Base-by-base conservation (phyloP, 2,113 vertebrate genomes). In the Carassius auratus region DNA sequence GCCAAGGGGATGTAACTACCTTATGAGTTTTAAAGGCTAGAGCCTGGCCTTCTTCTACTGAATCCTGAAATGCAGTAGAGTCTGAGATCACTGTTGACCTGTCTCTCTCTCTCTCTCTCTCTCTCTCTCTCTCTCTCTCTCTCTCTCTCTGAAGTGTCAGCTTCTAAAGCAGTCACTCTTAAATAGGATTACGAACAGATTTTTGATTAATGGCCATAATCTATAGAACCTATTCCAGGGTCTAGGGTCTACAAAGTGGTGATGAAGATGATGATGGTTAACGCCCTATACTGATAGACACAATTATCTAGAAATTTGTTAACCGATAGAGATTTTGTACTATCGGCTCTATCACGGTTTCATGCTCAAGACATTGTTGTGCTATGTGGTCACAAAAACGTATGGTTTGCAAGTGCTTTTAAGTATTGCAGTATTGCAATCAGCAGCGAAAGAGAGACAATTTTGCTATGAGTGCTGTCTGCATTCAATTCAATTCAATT, bases 61-160 rank as follows among this genome's bases (percentile, higher is more conserved):
- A 82, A 69, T 55, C 9, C 68, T 33, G 38, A 81, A 68, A 19
- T 55, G 59, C 3, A 0, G 42, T 69, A 19, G 5, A 52, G 17
- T 17, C 12, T 81, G 26, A 14, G 7, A 19, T n/a, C 5, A 1
- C 13, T 80, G 13, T 45, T 64, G 38, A 80, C 12, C 5, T 42
- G 8, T 5, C 38, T 42, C 38, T 42, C 38, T 42, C 36, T 3
- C 36, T 71, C 68, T 42, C 36, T 73, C 30, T 66, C 64, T 66
- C 26, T 75, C 45, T 52, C 30, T 30, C 30, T 30, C 30, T 30
- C 30, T 30, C 30, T 30, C 30, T 30, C 30, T 30, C 30, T 30
- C 30, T 73, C 30, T 66, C 64, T 66, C 26, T 75, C 45, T 52
- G 38, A 75, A 76, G 50, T 76, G 36, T 73, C 69, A n/a, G 21